These are phyloP conservation scores for Vulpes ferrilata DNA, from an alignment of 2,113 vertebrate species.

Conservation along the genomic window DNA sequence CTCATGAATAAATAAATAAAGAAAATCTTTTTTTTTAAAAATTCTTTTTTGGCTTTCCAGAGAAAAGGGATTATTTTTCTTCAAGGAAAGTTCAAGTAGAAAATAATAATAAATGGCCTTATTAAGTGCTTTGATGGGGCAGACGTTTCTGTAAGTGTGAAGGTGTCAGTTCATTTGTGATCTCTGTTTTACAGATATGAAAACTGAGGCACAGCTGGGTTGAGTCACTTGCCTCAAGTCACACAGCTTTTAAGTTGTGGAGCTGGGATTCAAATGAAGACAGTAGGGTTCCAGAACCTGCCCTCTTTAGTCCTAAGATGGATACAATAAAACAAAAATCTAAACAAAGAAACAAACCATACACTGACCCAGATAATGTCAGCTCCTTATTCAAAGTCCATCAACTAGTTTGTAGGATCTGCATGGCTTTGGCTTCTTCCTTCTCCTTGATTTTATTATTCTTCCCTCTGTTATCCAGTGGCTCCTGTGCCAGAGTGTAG, in stretches of 20 bases:
- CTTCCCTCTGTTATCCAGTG: background rate
- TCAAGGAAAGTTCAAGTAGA: background rate
- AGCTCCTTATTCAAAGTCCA: background rate
- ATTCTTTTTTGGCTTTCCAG: background rate
- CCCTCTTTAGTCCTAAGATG: background rate
- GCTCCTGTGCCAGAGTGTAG: background rate
- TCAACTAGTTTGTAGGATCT: background rate
- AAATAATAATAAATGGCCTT: background rate
- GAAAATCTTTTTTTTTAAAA: too few relatives aligned
- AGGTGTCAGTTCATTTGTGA: background rate
- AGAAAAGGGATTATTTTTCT: background rate
- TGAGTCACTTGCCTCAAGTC: background rate
- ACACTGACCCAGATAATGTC: background rate
- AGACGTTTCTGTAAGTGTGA: background rate
- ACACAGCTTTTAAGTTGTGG: background rate
- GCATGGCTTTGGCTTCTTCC: background rate
- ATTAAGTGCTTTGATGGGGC: background rate
- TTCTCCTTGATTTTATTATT: background rate
- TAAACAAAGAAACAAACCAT: background rate
- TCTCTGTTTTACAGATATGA: background rate
- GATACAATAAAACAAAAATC: background rate
- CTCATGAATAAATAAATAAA: too few relatives aligned
- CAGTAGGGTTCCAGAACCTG: background rate
- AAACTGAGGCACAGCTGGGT: background rate
- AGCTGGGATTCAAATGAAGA: background rate